A percentile compares a stretch with the other conserved stretches of the same genome.
These are phyloP conservation scores for Parasteatoda tepidariorum DNA, from an alignment of 1,140 invertebrate genomes.

Conservation along the genomic window DNA sequence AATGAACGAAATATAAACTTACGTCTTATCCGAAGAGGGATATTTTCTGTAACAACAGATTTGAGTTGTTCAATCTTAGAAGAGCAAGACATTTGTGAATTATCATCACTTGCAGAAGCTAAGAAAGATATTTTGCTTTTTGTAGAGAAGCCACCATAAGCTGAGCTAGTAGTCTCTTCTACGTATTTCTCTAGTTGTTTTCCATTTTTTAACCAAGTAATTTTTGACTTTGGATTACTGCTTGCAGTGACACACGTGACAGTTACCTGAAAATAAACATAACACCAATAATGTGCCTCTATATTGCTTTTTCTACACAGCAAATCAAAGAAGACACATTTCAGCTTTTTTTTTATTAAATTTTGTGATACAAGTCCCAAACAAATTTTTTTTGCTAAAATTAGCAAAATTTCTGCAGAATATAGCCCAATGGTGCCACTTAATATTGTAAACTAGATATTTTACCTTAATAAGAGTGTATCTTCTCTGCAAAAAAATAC, in stretches of 20 bases:
- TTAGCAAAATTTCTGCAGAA: too few relatives aligned
- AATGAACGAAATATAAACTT: conserved; percentile 71
- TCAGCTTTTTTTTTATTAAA: too few relatives aligned
- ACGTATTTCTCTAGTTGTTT: conserved; percentile 77
- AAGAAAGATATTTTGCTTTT: conserved; percentile 79
- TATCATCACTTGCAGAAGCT: conserved; percentile 88
- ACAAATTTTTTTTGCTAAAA: too few relatives aligned
- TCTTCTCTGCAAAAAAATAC: too few relatives aligned
- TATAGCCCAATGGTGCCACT: too few relatives aligned
- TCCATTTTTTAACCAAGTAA: conserved; percentile 91
- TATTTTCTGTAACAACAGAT: conserved; percentile 84
- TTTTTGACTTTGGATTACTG: conserved; percentile 90
- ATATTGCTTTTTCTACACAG: too few relatives aligned
- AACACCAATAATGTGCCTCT: too few relatives aligned
- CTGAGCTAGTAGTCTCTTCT: conserved; percentile 78
- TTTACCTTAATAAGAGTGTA: too few relatives aligned
- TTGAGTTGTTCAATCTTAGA: conserved; percentile 86
- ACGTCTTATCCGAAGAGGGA: conserved; percentile 90
- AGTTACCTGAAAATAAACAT: conserved; percentile 65
- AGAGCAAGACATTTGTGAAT: conserved; percentile 88
- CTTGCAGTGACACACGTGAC: conserved; percentile 90
- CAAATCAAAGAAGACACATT: too few relatives aligned
- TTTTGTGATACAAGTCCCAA: too few relatives aligned
- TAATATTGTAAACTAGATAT: too few relatives aligned
- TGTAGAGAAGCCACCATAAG: conserved; percentile 85